Evolutionary conservation across 2,797 vertebrate genomes (phyloP).

Genomic region (Cyclopterus lumpus): DNA sequence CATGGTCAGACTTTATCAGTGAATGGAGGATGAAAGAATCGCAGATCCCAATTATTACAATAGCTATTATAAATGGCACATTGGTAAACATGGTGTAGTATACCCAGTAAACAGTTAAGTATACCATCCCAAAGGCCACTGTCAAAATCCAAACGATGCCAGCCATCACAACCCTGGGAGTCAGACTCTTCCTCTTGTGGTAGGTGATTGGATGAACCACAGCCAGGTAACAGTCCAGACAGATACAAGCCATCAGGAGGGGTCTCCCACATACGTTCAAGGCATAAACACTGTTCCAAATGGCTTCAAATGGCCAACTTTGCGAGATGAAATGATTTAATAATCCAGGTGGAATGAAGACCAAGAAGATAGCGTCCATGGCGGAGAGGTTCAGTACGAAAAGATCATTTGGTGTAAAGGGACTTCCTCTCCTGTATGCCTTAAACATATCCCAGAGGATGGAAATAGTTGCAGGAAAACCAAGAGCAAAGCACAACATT

Average conservation of each 20-base stretch:
- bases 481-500: constrained; percentile 27
- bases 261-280: constrained; percentile 66
- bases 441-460: constrained; percentile 64
- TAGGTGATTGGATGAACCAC: constrained; percentile 78
- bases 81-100: not conserved
- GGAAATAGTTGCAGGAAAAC: constrained; percentile 61
- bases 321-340: constrained; percentile 37
- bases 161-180: constrained; percentile 40
- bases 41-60: constrained; percentile 67
- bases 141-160: constrained; percentile 56
- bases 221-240: constrained; percentile 77
- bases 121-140: not conserved
- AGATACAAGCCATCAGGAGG: constrained; percentile 74
- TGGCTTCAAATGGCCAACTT: accelerated
- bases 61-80: constrained; percentile 16
- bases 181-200: constrained; percentile 59
- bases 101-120: accelerated
- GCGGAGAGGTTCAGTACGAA: constrained; percentile 66
- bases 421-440: constrained; percentile 22
- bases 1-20: constrained; percentile 49
- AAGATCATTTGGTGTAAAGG: constrained; percentile 50
- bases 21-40: constrained; percentile 65
- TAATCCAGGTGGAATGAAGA: constrained; percentile 26
- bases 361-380: constrained; percentile 67
- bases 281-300: not conserved